A percentile compares a stretch with the other conserved stretches of the same genome.
Evolutionary conservation across 2,797 vertebrate genomes (phyloP).

Genomic region (Clamator glandarius): DNA sequence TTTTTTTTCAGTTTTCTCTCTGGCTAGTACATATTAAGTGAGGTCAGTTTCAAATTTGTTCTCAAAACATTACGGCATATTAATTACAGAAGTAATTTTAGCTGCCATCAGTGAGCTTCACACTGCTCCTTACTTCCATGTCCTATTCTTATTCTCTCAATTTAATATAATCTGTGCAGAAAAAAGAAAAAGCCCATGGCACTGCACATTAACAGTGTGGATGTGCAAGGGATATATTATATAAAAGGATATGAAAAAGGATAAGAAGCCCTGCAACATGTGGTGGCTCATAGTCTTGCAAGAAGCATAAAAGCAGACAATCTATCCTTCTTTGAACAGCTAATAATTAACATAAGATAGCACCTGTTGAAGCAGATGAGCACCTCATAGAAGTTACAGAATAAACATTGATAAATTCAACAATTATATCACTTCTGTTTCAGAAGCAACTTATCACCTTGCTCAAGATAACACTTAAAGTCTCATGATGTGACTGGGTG

Average conservation of each 20-base stretch:
- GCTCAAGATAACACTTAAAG: not conserved
- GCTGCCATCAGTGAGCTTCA: not conserved
- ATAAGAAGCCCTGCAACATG: not conserved
- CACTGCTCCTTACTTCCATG: not conserved
- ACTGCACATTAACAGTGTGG: not conserved
- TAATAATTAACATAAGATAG: not conserved
- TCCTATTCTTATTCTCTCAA: not conserved
- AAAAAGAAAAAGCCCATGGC: not conserved
- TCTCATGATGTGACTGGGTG: not conserved
- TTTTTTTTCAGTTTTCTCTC: not conserved
- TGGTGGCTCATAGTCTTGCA: not conserved
- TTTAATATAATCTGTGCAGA: not conserved
- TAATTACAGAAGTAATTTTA: not conserved
- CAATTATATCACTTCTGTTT: not conserved
- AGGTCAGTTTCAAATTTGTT: not conserved
- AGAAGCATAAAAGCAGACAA: not conserved
- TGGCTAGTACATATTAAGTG: not conserved
- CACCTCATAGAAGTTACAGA: not conserved
- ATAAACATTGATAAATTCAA: not conserved
- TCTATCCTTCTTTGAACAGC: fast-evolving
- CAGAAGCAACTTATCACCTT: not conserved
- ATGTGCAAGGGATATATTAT: not conserved
- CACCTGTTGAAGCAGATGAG: not conserved
- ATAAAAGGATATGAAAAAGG: not conserved
- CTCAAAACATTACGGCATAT: not conserved